Evolutionary conservation across 2,888 invertebrate species (phyloP), one percentile per base, ranked within the genome.

Genomic region (Hoplodrina ambigua): DNA sequence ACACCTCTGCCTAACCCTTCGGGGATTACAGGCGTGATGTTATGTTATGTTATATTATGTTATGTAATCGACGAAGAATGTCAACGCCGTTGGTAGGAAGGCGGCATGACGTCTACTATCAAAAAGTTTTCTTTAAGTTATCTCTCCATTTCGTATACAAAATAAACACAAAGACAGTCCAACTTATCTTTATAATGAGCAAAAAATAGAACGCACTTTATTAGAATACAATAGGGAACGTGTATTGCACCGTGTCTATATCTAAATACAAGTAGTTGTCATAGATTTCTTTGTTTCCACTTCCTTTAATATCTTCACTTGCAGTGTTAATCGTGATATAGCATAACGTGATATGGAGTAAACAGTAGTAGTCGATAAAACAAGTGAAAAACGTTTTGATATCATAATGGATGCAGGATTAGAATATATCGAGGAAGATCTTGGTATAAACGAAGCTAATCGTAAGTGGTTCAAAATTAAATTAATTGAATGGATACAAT

Each of bases 151-250:
- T n/a, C 3, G 41, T 41, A 41, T 13, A 37, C 10, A 37, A 37
- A 41, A 41, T 4, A 1, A 41, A 41, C 41, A 41, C 13, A 1
- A 41, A 46, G 46, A 61, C 53, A 55, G 10, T 5, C 25, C 19
- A 46, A 25, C 46, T 44, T 0, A 80, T 69, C 33, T 62, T 59
- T 53, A 66, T 70, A 75, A 10, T 10, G 11, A 63, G 60, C 30
- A 52, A 49, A 46, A 80, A 76, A 49, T 76, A 58, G 77, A 67
- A 61, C 80, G 72, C 74, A 69, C 72, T 71, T 30, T 72, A 83
- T 87, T 88, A 81, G 80, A 85, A 88, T 88, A 88, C 88, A 88
- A 88, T 87, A 72, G 80, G 19, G 56, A 52, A 64, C 49, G 59
- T 54, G 20, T 49, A 58, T 41, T 80, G 73, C 58, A 75, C 50